These are phyloP conservation scores for Muschampia plurimacula DNA, from an alignment of 2,888 invertebrate genomes.

Conservation along the genomic window DNA sequence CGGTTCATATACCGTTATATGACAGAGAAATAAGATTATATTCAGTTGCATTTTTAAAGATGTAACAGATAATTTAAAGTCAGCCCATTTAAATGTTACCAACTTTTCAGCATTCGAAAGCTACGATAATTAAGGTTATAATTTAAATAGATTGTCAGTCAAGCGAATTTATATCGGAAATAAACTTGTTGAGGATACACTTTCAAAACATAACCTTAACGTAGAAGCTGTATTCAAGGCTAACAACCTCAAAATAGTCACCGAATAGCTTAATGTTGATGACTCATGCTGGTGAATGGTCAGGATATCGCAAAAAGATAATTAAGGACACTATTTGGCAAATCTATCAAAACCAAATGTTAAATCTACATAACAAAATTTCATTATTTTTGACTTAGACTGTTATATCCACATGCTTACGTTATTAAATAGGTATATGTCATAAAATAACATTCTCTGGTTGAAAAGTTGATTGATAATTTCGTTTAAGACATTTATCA, in stretches of 20 bases:
- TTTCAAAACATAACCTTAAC: constrained; percentile 43
- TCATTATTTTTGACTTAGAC: not conserved
- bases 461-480: too few relatives aligned
- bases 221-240: constrained; percentile 45
- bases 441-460: too few relatives aligned
- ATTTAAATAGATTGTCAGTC: constrained; percentile 13
- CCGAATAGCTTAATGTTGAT: constrained; percentile 42
- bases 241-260: constrained; percentile 42
- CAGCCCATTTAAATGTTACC: not conserved
- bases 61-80: not conserved
- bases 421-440: too few relatives aligned
- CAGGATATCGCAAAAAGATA: constrained; percentile 48
- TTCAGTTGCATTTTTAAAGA: not conserved
- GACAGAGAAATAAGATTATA: not conserved
- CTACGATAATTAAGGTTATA: constrained; percentile 6
- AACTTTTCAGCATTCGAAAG: not conserved
- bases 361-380: not conserved
- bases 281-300: constrained; percentile 49
- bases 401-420: too few relatives aligned
- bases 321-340: constrained; percentile 18
- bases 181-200: constrained; percentile 39
- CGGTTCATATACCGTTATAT: not conserved
- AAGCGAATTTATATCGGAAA: constrained; percentile 31
- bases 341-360: not conserved
- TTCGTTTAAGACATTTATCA: too few relatives aligned